These are phyloP conservation scores for Lutjanus campechanus DNA, from an alignment of 2,797 vertebrate genomes.

Conservation along the genomic window DNA sequence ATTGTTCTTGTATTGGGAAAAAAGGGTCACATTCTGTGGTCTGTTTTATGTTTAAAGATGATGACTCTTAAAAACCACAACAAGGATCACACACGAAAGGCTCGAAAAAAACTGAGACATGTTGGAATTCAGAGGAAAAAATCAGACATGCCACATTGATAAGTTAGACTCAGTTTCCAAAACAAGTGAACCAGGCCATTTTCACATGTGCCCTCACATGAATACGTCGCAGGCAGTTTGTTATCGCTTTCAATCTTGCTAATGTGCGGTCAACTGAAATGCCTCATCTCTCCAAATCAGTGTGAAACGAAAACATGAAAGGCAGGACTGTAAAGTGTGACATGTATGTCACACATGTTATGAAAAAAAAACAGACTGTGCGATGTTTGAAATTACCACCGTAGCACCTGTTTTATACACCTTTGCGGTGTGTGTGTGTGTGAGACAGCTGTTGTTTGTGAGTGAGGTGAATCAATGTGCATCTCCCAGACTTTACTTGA, in stretches of 20 bases:
- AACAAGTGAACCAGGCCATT: neutral
- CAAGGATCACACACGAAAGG: neutral
- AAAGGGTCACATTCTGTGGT: slow-evolving; percentile 3
- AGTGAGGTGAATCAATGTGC: no score
- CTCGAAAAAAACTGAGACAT: slow-evolving; percentile 8
- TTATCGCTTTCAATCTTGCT: neutral
- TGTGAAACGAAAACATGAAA: neutral
- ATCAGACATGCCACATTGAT: neutral
- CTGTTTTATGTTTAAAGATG: slow-evolving; percentile 5
- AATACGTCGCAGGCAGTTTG: neutral
- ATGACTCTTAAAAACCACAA: slow-evolving; percentile 2
- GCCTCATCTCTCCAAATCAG: neutral
- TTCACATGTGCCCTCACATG: neutral
- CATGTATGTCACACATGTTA: no score
- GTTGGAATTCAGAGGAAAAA: slow-evolving; percentile 1
- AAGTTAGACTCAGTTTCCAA: neutral
- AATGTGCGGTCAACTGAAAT: neutral
- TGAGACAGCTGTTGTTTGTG: no score
- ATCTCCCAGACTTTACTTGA: no score
- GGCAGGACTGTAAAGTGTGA: no score
- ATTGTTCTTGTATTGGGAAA: neutral
- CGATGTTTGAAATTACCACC: no score
- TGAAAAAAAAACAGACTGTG: no score
- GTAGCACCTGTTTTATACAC: no score
- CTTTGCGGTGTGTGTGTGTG: no score